Base-by-base conservation (phyloP, 2,888 invertebrate species). In the Xanthostigma xanthostigma region DNA sequence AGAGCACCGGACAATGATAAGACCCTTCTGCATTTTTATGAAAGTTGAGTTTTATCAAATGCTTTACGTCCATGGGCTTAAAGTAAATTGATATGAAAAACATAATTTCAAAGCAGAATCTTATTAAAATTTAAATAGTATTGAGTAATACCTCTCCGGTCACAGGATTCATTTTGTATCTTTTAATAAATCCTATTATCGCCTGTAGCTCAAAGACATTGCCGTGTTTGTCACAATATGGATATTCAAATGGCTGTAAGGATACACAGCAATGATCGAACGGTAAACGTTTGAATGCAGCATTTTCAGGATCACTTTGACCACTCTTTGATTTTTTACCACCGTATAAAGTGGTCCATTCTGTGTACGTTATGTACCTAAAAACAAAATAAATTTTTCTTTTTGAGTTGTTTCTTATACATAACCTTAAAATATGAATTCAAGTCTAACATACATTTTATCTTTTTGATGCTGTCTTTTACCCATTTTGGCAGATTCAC, bases 401-500 rank as follows among this genome's bases (percentile, higher is more conserved):
- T 44, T 11, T 17, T 49, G 41, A 6, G 41, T 46, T 17, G 17
- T 17, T 13, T 41, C 33, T 2, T 39, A 17, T 37, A 43, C 6
- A 27, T 17, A 37, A 44, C 45, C 48, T 40, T 35, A 34, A 45
- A 44, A 13, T 42, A 39, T 33, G 44, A 45, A 49, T 42, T 35
- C 13, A 14, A 46, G 37, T 39, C 34, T 2, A 43, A 63, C 71
- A 68, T 72, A 86, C 90, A 92, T 85, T 79, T 92, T 92, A 72
- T 92, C 92, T 62, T 92, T 92, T 63, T 92, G 92, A 71, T 92
- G 92, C 62, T 92, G 92, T 57, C 88, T 74, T 73, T 92, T 92
- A 56, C 92, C 92, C 92, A 92, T 92, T 63, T 76, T 84, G 57
- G 27, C 27, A 27, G 27, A 27, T 27, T 27, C 6, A 6, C 27